phyloP scores from a whole-genome alignment of 2,113 vertebrate genomes.

The Zosterops borbonicus region DNA sequence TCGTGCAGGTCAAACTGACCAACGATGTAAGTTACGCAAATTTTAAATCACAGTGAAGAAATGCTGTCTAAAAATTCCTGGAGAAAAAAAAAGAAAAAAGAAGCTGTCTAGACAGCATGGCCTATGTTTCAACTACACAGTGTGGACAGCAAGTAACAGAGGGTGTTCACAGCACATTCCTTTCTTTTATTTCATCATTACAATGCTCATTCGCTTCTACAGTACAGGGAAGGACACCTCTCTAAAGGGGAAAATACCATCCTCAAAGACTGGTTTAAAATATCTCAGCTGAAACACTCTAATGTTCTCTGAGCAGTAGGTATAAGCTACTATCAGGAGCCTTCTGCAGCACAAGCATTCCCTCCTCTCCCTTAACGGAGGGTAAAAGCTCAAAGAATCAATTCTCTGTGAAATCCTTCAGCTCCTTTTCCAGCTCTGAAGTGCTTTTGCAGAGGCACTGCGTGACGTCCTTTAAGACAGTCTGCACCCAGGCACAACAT shows the following conservation, averaged over 20 bases:
- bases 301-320: not conserved
- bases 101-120: not conserved
- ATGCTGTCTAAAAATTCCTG: not conserved
- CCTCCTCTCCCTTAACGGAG: not conserved
- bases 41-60: not conserved
- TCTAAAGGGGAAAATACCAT: not conserved
- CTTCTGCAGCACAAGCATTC: not conserved
- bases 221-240: not conserved
- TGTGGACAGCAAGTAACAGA: not conserved
- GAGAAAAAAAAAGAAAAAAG: not conserved
- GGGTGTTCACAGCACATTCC: not conserved
- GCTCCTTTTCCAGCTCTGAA: not conserved
- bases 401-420: constrained; percentile 20
- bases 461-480: not conserved
- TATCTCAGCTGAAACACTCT: not conserved
- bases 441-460: not conserved
- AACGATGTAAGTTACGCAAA: not conserved
- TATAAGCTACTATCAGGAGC: not conserved
- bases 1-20: not conserved
- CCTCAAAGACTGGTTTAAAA: not conserved
- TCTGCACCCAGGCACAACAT: not conserved
- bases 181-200: not conserved
- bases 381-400: constrained; percentile 36
- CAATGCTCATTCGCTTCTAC: not conserved
- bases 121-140: not conserved